These are phyloP conservation scores for Stigmatopora argus DNA, from an alignment of 2,113 vertebrate genomes.

Conservation along the genomic window DNA sequence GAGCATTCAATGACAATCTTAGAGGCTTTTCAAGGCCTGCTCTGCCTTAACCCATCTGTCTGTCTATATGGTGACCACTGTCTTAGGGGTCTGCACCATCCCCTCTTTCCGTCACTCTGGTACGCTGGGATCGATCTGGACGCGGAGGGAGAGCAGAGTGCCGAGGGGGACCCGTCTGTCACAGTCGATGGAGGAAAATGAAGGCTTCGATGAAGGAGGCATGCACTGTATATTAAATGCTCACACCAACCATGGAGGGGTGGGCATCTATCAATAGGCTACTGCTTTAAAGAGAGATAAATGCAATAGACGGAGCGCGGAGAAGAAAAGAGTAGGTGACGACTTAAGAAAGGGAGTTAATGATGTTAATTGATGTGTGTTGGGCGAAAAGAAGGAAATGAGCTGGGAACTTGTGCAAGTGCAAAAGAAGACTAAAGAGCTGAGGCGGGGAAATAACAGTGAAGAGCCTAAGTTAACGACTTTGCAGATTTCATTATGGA, in stretches of 20 bases:
- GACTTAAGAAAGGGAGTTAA: constrained; percentile 33
- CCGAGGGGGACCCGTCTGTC: constrained; percentile 67
- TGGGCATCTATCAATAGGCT: constrained; percentile 64
- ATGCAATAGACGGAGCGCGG: constrained; percentile 31
- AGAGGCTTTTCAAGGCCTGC: constrained; percentile 56
- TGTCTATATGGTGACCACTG: constrained; percentile 55
- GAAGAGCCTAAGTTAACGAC: constrained; percentile 73
- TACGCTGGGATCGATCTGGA: constrained; percentile 69
- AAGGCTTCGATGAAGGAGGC: constrained; percentile 68
- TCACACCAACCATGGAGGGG: constrained; percentile 42
- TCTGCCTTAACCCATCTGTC: constrained; percentile 54
- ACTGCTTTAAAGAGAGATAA: constrained; percentile 58
- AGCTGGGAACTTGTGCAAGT: constrained; percentile 58
- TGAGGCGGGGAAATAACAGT: constrained; percentile 66
- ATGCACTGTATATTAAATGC: constrained; percentile 74
- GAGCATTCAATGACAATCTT: constrained; percentile 56
- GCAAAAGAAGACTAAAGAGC: constrained; percentile 65
- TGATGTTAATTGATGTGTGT: constrained; percentile 44
- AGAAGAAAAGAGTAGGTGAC: constrained; percentile 5
- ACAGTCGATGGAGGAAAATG: constrained; percentile 66
- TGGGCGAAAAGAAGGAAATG: constrained; percentile 36
- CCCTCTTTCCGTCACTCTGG: constrained; percentile 42
- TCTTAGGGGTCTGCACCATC: constrained; percentile 56
- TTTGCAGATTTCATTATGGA: constrained; percentile 80
- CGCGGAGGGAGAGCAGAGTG: constrained; percentile 54